Conservation (phyloP, 2,888 invertebrate species). For the Calameuta idolon region DNA sequence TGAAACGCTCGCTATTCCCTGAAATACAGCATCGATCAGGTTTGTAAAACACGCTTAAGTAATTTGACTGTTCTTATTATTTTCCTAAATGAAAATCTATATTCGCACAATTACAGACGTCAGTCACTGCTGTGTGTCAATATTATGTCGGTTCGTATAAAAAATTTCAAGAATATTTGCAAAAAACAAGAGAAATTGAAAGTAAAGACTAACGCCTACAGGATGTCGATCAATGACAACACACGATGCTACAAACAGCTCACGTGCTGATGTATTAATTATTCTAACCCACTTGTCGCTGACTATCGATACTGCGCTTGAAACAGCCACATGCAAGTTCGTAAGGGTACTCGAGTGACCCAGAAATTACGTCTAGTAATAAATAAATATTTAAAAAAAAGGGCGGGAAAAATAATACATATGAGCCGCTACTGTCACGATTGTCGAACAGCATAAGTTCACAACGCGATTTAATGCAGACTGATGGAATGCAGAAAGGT, state of each 20-base stretch:
- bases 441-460: background rate
- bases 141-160: background rate
- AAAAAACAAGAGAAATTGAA: background rate
- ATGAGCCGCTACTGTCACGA: too few relatives aligned
- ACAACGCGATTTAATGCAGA: background rate
- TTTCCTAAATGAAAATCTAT: background rate
- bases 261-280: background rate
- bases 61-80: background rate
- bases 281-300: background rate
- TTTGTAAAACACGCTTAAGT: background rate
- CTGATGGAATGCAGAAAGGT: background rate
- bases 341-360: background rate
- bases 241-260: background rate
- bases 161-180: background rate
- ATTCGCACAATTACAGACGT: background rate
- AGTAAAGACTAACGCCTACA: background rate
- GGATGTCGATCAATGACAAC: background rate
- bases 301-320: conserved; percentile 6
- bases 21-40: background rate
- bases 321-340: background rate
- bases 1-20: background rate
- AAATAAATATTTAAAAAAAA: background rate
- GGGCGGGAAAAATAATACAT: background rate
- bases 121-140: background rate
- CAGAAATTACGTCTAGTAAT: background rate